Evolutionary conservation across 2,797 vertebrate species (phyloP).

Genomic region (Lagocephalus sceleratus): DNA sequence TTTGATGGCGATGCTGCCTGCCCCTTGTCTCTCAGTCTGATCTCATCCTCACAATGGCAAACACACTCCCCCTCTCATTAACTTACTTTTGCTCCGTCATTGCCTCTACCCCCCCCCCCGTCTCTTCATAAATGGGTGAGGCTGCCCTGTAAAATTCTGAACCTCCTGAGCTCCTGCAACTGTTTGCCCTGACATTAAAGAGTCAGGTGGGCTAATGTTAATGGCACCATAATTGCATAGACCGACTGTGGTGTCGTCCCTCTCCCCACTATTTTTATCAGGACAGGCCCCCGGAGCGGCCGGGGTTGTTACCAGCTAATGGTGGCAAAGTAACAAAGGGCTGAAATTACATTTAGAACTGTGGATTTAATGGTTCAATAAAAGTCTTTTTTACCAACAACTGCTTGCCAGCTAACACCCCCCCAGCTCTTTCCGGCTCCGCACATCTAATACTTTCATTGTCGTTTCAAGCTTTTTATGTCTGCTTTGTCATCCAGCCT

Average conservation of each 20-base stretch:
- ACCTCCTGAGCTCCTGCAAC: constrained; percentile 28
- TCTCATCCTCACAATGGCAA: constrained; percentile 45
- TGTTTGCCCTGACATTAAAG: constrained; percentile 43
- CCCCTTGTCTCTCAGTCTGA: constrained; percentile 55
- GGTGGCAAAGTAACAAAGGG: constrained; percentile 56
- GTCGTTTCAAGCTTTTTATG: constrained; percentile 26
- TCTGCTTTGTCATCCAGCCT: constrained; percentile 8
- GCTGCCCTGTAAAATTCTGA: too few species aligned
- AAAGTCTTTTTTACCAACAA: constrained; percentile 53
- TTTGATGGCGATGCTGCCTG: constrained; percentile 61
- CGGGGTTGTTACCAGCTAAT: constrained; percentile 60
- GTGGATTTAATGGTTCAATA: constrained; percentile 62
- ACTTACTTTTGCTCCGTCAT: constrained; percentile 26
- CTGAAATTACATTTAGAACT: constrained; percentile 59
- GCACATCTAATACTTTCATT: constrained; percentile 29
- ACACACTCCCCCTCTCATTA: constrained; percentile 39
- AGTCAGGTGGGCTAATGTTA: constrained; percentile 49
- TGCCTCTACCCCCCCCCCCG: constrained; percentile 36
- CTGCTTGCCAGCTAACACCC: constrained; percentile 27
- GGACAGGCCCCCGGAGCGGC: constrained; percentile 42
- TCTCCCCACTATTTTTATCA: constrained; percentile 50
- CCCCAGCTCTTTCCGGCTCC: constrained; percentile 9
- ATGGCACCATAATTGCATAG: constrained; percentile 34
- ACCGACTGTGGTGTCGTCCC: constrained; percentile 40
- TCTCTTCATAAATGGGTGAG: constrained; percentile 23